phyloP scores from a whole-genome alignment of 1,140 invertebrate genomes.

The Palaemon carinicauda region DNA sequence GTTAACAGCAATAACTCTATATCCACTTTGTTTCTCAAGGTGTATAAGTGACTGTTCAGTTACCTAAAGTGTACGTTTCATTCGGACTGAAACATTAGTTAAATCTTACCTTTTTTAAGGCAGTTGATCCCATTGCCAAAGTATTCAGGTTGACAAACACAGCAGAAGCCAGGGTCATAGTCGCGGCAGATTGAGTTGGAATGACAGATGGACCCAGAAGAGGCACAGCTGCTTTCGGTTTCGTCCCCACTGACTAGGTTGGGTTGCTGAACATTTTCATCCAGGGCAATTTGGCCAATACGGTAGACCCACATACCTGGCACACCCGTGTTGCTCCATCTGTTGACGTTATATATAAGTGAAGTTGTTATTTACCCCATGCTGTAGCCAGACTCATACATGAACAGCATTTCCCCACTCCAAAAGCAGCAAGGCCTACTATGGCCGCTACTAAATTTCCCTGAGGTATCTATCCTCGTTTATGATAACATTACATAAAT shows the following conservation, averaged over 20 bases:
- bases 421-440: too few relatives aligned
- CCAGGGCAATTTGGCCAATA: constrained; percentile 70
- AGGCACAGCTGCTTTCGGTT: constrained; percentile 64
- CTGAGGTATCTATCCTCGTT: too few relatives aligned
- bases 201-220: constrained; percentile 77
- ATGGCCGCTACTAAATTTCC: neutral
- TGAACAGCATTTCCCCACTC: neutral
- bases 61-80: too few relatives aligned
- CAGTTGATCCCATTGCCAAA: constrained; percentile 93
- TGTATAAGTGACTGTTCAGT: too few relatives aligned
- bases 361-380: too few relatives aligned
- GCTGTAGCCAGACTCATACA: neutral
- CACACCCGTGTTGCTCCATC: constrained; percentile 82
- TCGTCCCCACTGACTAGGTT: constrained; percentile 67
- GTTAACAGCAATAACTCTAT: too few relatives aligned
- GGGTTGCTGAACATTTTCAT: constrained; percentile 74
- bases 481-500: too few relatives aligned
- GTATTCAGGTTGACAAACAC: constrained; percentile 79
- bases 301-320: constrained; percentile 86
- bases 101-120: constrained; percentile 76
- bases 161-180: constrained; percentile 85
- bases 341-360: constrained; percentile 61
- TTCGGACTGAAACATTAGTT: too few relatives aligned
- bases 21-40: too few relatives aligned
- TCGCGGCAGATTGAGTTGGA: constrained; percentile 83